Percentiles rank a stretch among this genome's conserved stretches.
These are phyloP conservation scores for Lutjanus argentimaculatus DNA, from an alignment of 2,797 vertebrate genomes.

Conservation along the genomic window DNA sequence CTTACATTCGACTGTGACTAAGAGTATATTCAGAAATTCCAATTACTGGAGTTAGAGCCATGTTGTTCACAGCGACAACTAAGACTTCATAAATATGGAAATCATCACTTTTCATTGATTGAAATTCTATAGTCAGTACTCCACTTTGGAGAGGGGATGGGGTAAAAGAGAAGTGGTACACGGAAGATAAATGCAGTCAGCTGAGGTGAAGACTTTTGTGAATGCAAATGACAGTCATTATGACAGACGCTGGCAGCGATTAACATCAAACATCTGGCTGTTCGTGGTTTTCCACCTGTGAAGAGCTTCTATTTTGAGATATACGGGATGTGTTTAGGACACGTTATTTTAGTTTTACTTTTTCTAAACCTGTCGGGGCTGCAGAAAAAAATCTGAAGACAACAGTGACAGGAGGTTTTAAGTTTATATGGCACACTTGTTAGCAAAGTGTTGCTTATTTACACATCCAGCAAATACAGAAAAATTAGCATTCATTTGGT, in stretches of 20 bases:
- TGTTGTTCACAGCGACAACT: slow-evolving; percentile 4
- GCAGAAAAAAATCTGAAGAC: neutral
- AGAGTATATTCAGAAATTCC: slow-evolving; percentile 26
- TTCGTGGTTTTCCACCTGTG: slow-evolving; percentile 12
- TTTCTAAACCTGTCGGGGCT: too few relatives aligned
- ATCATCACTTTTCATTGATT: slow-evolving; percentile 42
- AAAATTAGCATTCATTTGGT: neutral
- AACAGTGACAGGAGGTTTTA: neutral
- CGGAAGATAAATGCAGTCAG: slow-evolving; percentile 28
- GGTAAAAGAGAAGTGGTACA: slow-evolving; percentile 25
- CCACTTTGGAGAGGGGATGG: slow-evolving; percentile 23
- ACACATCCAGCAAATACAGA: neutral
- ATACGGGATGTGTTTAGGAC: neutral
- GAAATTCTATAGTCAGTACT: slow-evolving; percentile 21
- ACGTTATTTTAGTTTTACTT: neutral
- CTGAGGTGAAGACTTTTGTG: slow-evolving; percentile 33
- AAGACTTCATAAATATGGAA: slow-evolving; percentile 39
- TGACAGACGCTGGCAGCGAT: slow-evolving; percentile 2
- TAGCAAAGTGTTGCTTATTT: neutral
- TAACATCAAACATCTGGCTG: slow-evolving; percentile 29
- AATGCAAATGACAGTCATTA: slow-evolving; percentile 51
- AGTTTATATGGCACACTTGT: neutral
- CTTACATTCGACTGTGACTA: slow-evolving; percentile 14
- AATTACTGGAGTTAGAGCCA: neutral
- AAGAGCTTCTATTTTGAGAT: slow-evolving; percentile 37